Conservation (phyloP, 1,140 invertebrate species). For the Apis florea region DNA sequence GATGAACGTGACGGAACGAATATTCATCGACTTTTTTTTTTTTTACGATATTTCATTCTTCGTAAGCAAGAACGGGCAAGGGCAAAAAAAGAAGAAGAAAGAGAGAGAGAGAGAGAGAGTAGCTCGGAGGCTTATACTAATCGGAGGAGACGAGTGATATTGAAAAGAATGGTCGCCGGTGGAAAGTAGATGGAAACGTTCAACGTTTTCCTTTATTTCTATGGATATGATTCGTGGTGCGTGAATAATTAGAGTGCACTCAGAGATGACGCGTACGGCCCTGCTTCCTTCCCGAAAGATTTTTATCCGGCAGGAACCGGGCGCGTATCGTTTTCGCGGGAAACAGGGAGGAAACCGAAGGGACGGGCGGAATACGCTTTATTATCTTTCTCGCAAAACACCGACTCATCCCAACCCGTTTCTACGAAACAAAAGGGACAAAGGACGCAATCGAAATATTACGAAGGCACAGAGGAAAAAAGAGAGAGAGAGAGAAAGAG, state of each 20-base stretch:
- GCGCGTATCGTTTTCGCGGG: conserved; percentile 27
- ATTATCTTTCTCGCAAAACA: conserved; percentile 54
- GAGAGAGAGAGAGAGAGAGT: too few relatives aligned
- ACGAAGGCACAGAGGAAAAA: conserved; percentile 21
- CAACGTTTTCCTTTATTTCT: conserved; percentile 3
- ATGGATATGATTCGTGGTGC: conserved; percentile 31
- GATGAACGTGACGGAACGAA: not conserved
- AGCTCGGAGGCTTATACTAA: not conserved
- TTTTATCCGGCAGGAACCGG: conserved; percentile 38
- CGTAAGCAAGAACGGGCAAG: too few relatives aligned
- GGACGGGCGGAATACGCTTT: conserved; percentile 48
- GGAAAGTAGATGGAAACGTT: conserved; percentile 19
- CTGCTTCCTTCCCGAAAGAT: conserved; percentile 20
- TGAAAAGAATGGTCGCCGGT: not conserved
- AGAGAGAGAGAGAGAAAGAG: not conserved
- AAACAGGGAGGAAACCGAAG: conserved; percentile 17
- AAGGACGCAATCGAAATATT: conserved; percentile 53
- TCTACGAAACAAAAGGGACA: conserved; percentile 47
- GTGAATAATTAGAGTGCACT: conserved; percentile 54
- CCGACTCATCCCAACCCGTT: not conserved
- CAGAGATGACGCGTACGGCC: conserved; percentile 33
- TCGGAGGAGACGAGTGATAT: not conserved
- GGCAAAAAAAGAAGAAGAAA: not conserved
- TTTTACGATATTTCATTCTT: not conserved
- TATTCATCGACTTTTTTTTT: too few relatives aligned